A percentile compares a stretch with the other conserved stretches of the same genome.
phyloP scores from a whole-genome alignment of 1,140 invertebrate genomes.

The Drosophila ficusphila region DNA sequence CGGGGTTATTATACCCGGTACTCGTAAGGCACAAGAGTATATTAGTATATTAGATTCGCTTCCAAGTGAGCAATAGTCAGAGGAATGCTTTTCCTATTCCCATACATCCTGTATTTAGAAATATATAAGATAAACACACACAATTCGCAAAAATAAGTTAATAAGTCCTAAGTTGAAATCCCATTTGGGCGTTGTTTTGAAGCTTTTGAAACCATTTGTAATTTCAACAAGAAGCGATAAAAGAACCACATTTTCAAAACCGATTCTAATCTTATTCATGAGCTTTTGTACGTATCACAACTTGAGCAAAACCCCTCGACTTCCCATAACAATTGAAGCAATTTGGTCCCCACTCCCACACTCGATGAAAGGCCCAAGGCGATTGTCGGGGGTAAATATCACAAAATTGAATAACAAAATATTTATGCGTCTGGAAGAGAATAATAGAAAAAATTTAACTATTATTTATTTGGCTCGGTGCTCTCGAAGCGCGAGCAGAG shows the following conservation, averaged over 20 bases:
- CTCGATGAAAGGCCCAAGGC: constrained; percentile 35
- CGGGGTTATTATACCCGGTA: neutral
- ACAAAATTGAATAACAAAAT: constrained; percentile 80
- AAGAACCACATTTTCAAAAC: neutral
- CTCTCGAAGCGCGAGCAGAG: constrained; percentile 35
- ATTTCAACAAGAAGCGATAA: neutral
- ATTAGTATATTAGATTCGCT: neutral
- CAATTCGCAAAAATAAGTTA: no score
- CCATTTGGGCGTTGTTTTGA: neutral
- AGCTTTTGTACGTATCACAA: constrained; percentile 29
- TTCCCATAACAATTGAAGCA: constrained; percentile 57
- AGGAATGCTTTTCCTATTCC: no score
- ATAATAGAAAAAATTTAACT: constrained; percentile 67
- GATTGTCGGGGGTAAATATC: constrained; percentile 55
- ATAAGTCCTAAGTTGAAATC: neutral
- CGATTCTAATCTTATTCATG: constrained; percentile 13
- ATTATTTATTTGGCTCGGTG: constrained; percentile 69
- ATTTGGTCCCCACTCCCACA: constrained; percentile 40
- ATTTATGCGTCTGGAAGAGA: constrained; percentile 44
- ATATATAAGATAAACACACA: no score
- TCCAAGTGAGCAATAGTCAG: neutral
- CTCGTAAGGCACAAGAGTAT: neutral
- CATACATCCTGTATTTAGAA: no score
- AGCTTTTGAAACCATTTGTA: neutral
- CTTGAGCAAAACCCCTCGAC: constrained; percentile 41